phyloP scores from a whole-genome alignment of 2,888 invertebrate species.

The Caenorhabditis plicata region DNA sequence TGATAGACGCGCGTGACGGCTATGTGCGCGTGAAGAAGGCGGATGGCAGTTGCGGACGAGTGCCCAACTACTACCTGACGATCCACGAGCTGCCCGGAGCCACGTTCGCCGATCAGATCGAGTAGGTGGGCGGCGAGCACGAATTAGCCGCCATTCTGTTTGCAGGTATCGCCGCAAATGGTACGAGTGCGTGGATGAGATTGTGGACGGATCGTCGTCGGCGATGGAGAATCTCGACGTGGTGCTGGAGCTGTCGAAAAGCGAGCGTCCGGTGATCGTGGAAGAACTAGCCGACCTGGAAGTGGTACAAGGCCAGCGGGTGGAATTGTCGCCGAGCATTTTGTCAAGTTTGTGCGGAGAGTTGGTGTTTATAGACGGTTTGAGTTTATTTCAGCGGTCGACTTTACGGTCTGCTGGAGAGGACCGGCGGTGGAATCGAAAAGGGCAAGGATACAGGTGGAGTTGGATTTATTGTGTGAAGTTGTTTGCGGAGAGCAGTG shows the following conservation, averaged over 20 bases:
- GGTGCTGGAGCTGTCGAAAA: constrained; percentile 15
- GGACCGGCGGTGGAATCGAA: constrained; percentile 37
- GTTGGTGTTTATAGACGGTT: not conserved
- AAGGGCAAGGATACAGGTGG: constrained; percentile 13
- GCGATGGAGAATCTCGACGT: constrained; percentile 13
- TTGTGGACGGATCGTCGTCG: constrained; percentile 1
- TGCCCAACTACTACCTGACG: constrained; percentile 30
- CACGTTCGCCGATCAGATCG: constrained; percentile 37
- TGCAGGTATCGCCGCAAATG: constrained; percentile 25
- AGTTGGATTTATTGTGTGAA: no score
- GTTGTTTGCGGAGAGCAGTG: no score
- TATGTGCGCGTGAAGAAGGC: constrained; percentile 21
- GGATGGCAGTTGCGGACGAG: constrained; percentile 29
- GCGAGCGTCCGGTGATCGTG: constrained; percentile 22
- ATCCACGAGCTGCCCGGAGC: constrained; percentile 32
- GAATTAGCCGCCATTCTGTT: not conserved
- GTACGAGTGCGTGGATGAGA: constrained; percentile 18
- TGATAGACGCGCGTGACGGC: constrained; percentile 17
- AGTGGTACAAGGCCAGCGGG: constrained; percentile 12
- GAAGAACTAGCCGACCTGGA: constrained; percentile 30
- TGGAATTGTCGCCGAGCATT: constrained; percentile 21
- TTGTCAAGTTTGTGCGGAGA: constrained; percentile 9
- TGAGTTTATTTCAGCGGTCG: constrained; percentile 13
- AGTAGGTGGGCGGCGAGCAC: constrained; percentile 6
- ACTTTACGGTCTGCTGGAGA: constrained; percentile 34